A percentile compares a stretch with the other conserved stretches of the same genome.
phyloP scores from a whole-genome alignment of 2,113 vertebrate species.

The Ornithorhynchus anatinus region DNA sequence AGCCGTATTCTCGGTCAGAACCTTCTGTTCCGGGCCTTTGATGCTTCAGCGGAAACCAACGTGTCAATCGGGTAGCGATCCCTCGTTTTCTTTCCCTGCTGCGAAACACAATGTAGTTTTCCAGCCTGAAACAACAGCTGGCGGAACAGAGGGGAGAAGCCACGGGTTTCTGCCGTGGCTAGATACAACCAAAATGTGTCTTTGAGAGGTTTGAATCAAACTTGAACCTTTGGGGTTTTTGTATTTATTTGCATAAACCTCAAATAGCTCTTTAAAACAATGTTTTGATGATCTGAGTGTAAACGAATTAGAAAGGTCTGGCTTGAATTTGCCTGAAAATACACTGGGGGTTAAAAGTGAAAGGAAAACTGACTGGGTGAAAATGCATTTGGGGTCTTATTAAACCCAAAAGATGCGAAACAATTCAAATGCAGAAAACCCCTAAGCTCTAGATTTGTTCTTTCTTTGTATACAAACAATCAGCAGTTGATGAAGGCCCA shows the following conservation, averaged over 20 bases:
- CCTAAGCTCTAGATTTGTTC: too few species aligned
- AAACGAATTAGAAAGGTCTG: not conserved
- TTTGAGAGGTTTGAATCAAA: not conserved
- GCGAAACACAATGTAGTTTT: not conserved
- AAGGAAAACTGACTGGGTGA: not conserved
- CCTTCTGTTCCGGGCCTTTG: constrained; percentile 1
- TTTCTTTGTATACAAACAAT: too few species aligned
- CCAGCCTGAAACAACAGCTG: constrained; percentile 14
- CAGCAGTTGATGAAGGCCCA: too few species aligned
- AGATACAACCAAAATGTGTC: not conserved
- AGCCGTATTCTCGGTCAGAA: constrained; percentile 19
- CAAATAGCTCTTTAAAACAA: not conserved
- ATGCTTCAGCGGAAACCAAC: not conserved
- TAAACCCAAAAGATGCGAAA: too few species aligned
- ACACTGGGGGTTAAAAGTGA: not conserved
- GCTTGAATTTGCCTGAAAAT: not conserved
- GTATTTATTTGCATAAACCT: not conserved
- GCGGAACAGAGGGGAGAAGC: not conserved
- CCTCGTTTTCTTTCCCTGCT: not conserved
- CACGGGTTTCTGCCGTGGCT: not conserved
- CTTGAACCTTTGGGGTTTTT: not conserved
- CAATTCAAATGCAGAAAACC: too few species aligned
- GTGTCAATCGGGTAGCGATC: not conserved
- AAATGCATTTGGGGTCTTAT: not conserved
- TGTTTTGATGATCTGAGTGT: not conserved